Evolutionary conservation across 2,113 vertebrate genomes (phyloP), one percentile per base, ranked within the genome.

Genomic region (Kryptolebias marmoratus): DNA sequence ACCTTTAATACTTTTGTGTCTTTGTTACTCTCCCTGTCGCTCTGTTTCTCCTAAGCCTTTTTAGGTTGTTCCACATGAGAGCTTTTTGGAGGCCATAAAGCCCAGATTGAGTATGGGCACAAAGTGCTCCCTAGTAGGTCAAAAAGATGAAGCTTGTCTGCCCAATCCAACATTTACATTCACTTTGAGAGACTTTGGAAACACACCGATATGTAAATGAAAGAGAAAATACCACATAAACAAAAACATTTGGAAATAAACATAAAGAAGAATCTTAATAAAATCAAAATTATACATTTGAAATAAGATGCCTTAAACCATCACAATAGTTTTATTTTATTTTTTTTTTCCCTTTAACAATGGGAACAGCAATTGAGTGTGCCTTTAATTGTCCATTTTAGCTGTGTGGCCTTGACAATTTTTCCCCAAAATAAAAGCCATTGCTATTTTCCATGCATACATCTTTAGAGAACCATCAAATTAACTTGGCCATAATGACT

Each of bases 171-270:
- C 31, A 30, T 30, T 56, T 56, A 56, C 31, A 16, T 56, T 31
- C 68, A 77, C 62, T 9, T 10, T 42, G 5, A 42, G 9, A 10
- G 39, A 42, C 39, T 8, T 8, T 42, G 39, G 10, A 42, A 42
- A 7, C 32, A 81, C 75, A 81, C 47, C 77, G 69, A 84, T 47
- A 70, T 86, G 80, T 85, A 77, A 88, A 85, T 89, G 80, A 77
- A 61, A 73, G 27, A 71, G 52, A 64, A 58, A 48, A 42, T 36
- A 48, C 32, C 30, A 49, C 70, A 65, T 54, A 63, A 8, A 9
- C 10, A 42, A 5, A 42, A 42, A 42, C 10, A 42, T 10, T 42
- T 42, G 1, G 5, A 9, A 42, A 42, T 8, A 42, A 8, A 10
- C 36, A 4, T 4, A 10, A 8, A n/a, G 14, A 28, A 54, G 31